These are phyloP conservation scores for Pseudomugil tenellus DNA, from an alignment of 2,797 vertebrate genomes.

Conservation along the genomic window DNA sequence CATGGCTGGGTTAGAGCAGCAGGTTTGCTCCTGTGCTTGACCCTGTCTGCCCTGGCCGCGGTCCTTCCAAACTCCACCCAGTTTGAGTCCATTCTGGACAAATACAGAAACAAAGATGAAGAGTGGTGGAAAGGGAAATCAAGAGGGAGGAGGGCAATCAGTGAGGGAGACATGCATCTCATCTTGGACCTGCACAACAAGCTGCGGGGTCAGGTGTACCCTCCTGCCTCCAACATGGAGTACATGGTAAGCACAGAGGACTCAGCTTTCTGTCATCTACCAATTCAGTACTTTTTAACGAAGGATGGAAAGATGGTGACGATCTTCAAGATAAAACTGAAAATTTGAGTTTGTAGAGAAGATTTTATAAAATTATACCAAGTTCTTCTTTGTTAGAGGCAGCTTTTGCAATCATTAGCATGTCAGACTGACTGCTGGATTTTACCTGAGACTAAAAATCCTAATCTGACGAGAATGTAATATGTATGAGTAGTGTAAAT, in stretches of 20 bases:
- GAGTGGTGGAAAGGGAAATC: conserved; percentile 90
- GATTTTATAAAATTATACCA: background rate
- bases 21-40: conserved; percentile 84
- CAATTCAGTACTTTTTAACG: background rate
- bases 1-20: conserved; percentile 79
- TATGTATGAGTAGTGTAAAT: too few relatives aligned
- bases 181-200: conserved; percentile 98
- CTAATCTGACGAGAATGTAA: too few relatives aligned
- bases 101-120: conserved; percentile 90
- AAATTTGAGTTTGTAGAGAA: background rate
- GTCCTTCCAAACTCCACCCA: conserved; percentile 88
- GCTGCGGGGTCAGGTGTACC: conserved; percentile 94
- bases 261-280: background rate
- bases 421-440: background rate
- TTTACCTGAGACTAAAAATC: background rate
- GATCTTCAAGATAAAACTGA: background rate
- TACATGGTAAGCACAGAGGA: conserved; percentile 89
- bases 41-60: conserved; percentile 81
- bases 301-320: too few relatives aligned
- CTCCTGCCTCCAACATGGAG: conserved; percentile 98
- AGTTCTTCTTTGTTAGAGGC: background rate
- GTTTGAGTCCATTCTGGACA: conserved; percentile 88
- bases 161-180: conserved; percentile 93
- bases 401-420: background rate
- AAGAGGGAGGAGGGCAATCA: conserved; percentile 94